Percentiles rank a stretch among this genome's conserved stretches.
Conservation (phyloP, 2,113 vertebrate species). For the Elachura formosa region DNA sequence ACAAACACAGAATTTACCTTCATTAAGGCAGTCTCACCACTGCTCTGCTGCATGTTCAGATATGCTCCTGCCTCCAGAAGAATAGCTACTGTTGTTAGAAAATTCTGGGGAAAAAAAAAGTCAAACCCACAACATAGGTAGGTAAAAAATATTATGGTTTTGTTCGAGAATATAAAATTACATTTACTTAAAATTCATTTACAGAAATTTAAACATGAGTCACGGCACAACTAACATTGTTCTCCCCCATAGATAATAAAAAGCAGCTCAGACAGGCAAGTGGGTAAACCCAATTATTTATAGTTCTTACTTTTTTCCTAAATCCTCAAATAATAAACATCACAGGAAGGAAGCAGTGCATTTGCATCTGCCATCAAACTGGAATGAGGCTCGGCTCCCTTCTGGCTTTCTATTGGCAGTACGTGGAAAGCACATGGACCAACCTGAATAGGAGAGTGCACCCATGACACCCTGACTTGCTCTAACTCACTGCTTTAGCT, state of each 20-base stretch:
- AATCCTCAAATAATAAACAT: background rate
- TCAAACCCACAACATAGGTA: background rate
- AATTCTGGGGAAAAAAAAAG: slow-evolving; percentile 76
- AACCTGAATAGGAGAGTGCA: background rate
- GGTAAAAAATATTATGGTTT: background rate
- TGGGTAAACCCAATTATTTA: background rate
- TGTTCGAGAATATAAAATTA: background rate
- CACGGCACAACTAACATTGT: background rate
- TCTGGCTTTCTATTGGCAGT: background rate
- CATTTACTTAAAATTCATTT: background rate
- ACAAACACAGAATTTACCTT: slow-evolving; percentile 74
- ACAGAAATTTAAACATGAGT: background rate
- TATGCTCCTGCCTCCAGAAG: slow-evolving; percentile 92
- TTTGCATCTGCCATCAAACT: background rate
- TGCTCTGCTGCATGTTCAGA: slow-evolving; percentile 86
- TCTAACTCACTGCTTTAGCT: background rate
- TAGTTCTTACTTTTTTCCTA: background rate
- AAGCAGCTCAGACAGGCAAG: background rate
- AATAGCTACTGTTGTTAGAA: slow-evolving; percentile 91
- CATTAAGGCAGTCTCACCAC: slow-evolving; percentile 93
- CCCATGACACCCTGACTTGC: background rate
- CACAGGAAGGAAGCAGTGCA: background rate
- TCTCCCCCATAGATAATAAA: background rate
- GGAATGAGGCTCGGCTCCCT: background rate
- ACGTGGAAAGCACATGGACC: background rate